Percentiles rank a stretch among this genome's conserved stretches.
These are phyloP conservation scores for Sparidentex hasta DNA, from an alignment of 2,797 vertebrate genomes.

Conservation along the genomic window DNA sequence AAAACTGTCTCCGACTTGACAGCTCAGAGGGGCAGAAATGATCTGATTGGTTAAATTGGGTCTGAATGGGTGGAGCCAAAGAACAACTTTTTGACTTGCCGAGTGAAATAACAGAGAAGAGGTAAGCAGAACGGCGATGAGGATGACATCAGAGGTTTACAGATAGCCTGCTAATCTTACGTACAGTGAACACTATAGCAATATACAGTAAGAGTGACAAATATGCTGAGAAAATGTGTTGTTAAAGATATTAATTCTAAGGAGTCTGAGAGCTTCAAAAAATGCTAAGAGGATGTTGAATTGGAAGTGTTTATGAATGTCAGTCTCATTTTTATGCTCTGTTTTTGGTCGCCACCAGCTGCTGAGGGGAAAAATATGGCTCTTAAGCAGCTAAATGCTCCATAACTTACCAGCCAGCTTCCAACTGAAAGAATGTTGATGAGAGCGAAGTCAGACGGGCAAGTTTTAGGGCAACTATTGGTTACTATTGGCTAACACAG, in stretches of 20 bases:
- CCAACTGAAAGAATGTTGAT: neutral
- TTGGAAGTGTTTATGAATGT: neutral
- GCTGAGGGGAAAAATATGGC: too few relatives aligned
- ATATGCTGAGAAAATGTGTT: neutral
- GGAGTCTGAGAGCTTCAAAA: neutral
- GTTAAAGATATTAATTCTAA: neutral
- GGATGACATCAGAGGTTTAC: neutral
- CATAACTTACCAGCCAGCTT: neutral
- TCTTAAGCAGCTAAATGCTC: neutral
- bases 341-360: neutral
- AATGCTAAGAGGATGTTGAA: too few relatives aligned
- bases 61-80: neutral
- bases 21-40: neutral
- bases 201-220: neutral
- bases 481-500: neutral
- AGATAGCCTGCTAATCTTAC: neutral
- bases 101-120: neutral
- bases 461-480: neutral
- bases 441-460: neutral
- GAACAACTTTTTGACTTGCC: neutral
- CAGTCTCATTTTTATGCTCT: neutral
- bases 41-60: conserved; percentile 13
- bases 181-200: neutral
- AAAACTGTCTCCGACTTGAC: neutral
- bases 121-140: neutral